A percentile compares a stretch with the other conserved stretches of the same genome.
Conservation (phyloP, 1,140 invertebrate species). For the Drosophila mojavensis region DNA sequence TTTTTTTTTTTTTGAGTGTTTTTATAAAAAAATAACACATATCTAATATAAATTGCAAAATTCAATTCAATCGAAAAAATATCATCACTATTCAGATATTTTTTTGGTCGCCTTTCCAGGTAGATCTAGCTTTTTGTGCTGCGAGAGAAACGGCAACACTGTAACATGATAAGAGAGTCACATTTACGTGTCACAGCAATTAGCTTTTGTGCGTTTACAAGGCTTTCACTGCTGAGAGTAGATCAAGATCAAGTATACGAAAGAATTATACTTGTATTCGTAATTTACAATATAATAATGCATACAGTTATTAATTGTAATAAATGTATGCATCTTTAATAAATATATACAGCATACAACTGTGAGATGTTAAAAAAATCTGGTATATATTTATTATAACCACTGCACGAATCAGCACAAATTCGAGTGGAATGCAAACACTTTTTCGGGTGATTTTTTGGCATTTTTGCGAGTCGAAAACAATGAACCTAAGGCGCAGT, state of each 20-base stretch:
- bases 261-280: too few relatives aligned
- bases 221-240: too few relatives aligned
- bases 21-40: too few relatives aligned
- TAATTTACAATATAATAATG: too few relatives aligned
- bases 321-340: background rate
- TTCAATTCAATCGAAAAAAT: too few relatives aligned
- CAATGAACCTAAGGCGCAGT: constrained; percentile 78
- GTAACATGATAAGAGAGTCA: background rate
- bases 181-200: background rate
- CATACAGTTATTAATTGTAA: too few relatives aligned
- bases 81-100: too few relatives aligned
- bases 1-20: too few relatives aligned
- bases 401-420: background rate
- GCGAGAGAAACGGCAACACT: too few relatives aligned
- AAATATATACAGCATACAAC: constrained; percentile 13
- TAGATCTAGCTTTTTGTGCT: too few relatives aligned
- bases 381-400: constrained; percentile 2
- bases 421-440: constrained; percentile 25
- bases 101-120: too few relatives aligned
- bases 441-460: background rate
- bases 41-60: too few relatives aligned
- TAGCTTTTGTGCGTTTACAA: background rate
- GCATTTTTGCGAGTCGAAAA: constrained; percentile 40
- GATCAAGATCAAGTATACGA: background rate
- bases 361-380: background rate